Conservation (phyloP, 1,140 invertebrate genomes). For the Mamestra configurata region DNA sequence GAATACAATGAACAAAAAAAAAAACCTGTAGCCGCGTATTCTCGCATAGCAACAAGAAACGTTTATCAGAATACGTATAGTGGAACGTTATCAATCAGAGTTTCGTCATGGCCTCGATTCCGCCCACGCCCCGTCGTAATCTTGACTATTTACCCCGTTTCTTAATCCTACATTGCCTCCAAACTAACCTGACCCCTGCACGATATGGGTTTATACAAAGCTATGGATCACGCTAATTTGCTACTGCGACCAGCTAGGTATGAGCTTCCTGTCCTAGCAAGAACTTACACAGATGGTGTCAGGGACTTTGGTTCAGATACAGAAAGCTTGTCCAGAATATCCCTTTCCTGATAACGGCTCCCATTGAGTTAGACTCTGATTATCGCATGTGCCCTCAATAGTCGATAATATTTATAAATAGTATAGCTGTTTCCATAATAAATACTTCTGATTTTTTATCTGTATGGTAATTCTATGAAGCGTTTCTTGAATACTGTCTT, state of each 20-base stretch:
- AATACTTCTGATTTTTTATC: slow-evolving; percentile 56
- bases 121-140: slow-evolving; percentile 76
- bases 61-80: slow-evolving; percentile 71
- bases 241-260: slow-evolving; percentile 15
- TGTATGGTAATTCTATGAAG: slow-evolving; percentile 54
- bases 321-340: slow-evolving; percentile 65
- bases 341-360: slow-evolving; percentile 56
- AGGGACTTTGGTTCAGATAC: slow-evolving; percentile 42
- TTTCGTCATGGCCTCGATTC: slow-evolving; percentile 81
- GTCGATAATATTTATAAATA: slow-evolving; percentile 62
- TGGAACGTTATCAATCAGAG: slow-evolving; percentile 81
- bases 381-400: slow-evolving; percentile 62
- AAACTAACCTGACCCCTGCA: slow-evolving; percentile 62
- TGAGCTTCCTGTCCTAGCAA: slow-evolving; percentile 13
- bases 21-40: slow-evolving; percentile 35
- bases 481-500: slow-evolving; percentile 51
- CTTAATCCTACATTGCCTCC: slow-evolving; percentile 73
- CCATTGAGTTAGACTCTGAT: slow-evolving; percentile 62
- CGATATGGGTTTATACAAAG: not conserved
- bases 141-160: slow-evolving; percentile 80
- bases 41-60: slow-evolving; percentile 69
- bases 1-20: slow-evolving; percentile 51
- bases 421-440: slow-evolving; percentile 38
- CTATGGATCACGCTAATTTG: slow-evolving; percentile 49
- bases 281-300: not conserved